Base-by-base conservation (phyloP, 2,113 vertebrate species). In the Rhinoptilus africanus region DNA sequence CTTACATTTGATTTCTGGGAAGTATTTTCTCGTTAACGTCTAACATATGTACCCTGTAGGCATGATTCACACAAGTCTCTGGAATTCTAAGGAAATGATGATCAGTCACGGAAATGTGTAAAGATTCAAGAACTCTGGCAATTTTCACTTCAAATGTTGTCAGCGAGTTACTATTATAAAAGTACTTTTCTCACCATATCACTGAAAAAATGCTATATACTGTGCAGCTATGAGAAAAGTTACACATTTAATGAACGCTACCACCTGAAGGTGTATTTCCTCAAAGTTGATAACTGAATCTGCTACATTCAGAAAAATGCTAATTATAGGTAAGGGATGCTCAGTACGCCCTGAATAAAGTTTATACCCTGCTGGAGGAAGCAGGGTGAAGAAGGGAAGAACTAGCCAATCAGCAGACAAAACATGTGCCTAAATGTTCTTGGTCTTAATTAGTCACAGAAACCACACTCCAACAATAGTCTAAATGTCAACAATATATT, bases 191-290 rank as follows among this genome's bases (percentile, higher is more conserved):
- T 98, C 98, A 97, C 94, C 95, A 85, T 89, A 94, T 94, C 94
- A 57, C 91, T 96, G 95, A 81, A 75, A 85, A 94, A 93, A 88
- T 53, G 59, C 93, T 87, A 80, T 67, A 93, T 91, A 95, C 14
- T 10, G 79, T 76, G 87, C 86, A 96, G 76, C 77, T 97, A 97
- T 74, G 96, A 98, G 97, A 98, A 93, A 97, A 97, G 95, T 98
- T 98, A 98, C 98, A 99, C 98, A 88, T 99, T 98, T 99, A 99
- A 99, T 99, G 98, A 99, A 98, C 97, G 96, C 97, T 92, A 97
- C 83, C 95, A 98, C 97, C 97, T 91, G 34, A 85, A 98, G 97
- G 97, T 80, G 95, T 95, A 97, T 98, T 97, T 98, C 97, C 96
- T 98, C 79, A 8, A 93, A 97, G 95, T 32, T 91, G 96, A 96